A percentile compares a stretch with the other conserved stretches of the same genome.
These are phyloP conservation scores for Drosophila anceps DNA, from an alignment of 2,888 invertebrate genomes.

Conservation along the genomic window DNA sequence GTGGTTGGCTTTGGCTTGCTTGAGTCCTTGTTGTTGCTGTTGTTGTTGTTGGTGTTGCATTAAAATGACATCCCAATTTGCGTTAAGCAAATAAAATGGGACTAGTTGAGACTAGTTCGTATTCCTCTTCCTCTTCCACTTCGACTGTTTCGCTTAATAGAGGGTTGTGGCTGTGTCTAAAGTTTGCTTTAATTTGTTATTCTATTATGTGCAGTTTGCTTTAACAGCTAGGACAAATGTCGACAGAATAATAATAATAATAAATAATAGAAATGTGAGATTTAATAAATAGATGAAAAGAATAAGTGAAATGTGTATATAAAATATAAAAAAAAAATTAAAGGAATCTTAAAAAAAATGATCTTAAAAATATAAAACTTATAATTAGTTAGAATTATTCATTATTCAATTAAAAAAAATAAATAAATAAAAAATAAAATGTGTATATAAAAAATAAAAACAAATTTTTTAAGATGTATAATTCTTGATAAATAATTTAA, in stretches of 20 bases:
- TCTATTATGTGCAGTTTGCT: background rate
- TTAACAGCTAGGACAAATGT: background rate
- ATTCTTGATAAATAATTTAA: too few relatives aligned
- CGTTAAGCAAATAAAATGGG: slow-evolving; percentile 79
- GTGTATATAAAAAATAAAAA: background rate
- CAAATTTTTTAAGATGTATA: too few relatives aligned
- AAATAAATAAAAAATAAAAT: background rate
- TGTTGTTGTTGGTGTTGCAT: slow-evolving; percentile 49
- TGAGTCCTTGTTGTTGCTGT: slow-evolving; percentile 8
- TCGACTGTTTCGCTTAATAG: background rate
- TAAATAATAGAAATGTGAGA: too few relatives aligned
- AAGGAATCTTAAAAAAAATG: too few relatives aligned
- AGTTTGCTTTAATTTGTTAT: slow-evolving; percentile 6
- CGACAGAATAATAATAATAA: background rate
- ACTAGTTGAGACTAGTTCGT: slow-evolving; percentile 50
- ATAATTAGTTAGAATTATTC: too few relatives aligned
- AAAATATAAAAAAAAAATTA: too few relatives aligned
- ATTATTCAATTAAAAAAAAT: too few relatives aligned
- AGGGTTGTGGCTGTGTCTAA: background rate
- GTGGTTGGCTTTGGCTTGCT: slow-evolving; percentile 36
- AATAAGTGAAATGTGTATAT: too few relatives aligned
- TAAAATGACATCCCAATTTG: slow-evolving; percentile 80
- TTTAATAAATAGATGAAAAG: too few relatives aligned
- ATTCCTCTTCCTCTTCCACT: slow-evolving; percentile 1
- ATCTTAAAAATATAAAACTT: too few relatives aligned